Evolutionary conservation across 2,113 vertebrate species (phyloP).

Genomic region (Mohoua ochrocephala): DNA sequence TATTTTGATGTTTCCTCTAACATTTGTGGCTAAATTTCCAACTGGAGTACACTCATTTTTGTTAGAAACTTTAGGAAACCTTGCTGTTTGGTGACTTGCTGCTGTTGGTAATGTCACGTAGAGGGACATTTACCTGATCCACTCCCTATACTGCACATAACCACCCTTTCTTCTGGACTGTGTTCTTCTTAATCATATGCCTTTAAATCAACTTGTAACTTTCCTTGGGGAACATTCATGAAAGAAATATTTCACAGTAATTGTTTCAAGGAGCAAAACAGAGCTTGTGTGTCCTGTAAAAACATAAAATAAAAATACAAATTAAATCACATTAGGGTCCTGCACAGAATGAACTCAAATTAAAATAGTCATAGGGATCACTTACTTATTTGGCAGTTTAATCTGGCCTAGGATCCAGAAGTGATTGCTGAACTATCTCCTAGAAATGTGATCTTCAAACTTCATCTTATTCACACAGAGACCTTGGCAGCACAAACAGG

Average conservation of each 20-base stretch:
- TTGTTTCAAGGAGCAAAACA: neutral
- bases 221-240: neutral
- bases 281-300: neutral
- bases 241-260: neutral
- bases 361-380: conserved; percentile 11
- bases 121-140: neutral
- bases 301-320: neutral
- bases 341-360: conserved; percentile 8
- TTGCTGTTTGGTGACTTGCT: neutral
- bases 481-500: conserved; percentile 58
- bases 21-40: neutral
- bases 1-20: neutral
- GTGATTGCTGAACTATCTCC: conserved; percentile 46
- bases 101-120: neutral
- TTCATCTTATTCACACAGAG: conserved; percentile 41
- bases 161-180: neutral
- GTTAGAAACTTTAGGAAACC: neutral
- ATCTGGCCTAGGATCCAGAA: conserved; percentile 33
- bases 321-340: neutral
- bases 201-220: conserved; percentile 10
- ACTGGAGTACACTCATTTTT: neutral
- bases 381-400: conserved; percentile 46
- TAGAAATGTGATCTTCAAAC: conserved; percentile 43
- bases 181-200: neutral
- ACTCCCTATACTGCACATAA: neutral